Evolutionary conservation across 2,888 invertebrate species (phyloP), one percentile per base, ranked within the genome.

Genomic region (Rhagonycha fulva): DNA sequence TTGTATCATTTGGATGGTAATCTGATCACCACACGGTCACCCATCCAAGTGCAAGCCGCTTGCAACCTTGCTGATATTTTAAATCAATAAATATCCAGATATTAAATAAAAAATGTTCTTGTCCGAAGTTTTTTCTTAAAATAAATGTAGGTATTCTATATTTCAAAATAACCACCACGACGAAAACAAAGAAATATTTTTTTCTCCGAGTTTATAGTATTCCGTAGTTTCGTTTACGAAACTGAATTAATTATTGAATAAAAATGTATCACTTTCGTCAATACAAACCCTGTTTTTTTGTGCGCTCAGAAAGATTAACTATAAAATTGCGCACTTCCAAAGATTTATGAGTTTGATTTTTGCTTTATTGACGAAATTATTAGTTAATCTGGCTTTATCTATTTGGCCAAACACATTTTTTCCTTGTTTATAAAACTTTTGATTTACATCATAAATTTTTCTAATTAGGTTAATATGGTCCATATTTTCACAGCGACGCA

Each of bases 301-400:
- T 24, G 63, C 24, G 63, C 63, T 24, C 23, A 60, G 14, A 14
- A 67, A 72, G 71, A 72, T 72, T 72, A 71, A 66, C 67, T 72
- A 12, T 9, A 32, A 66, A 70, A 70, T 62, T 70, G 62, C 32
- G 68, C 63, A 62, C 66, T 30, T 30, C 67, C 12, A 28, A 62
- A 67, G 62, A 75, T 75, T 75, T 70, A 73, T 70, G 76, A 26
- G 73, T 74, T 74, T 76, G 76, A 76, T 74, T 76, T 71, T n/a
- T 26, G 71, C 71, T 76, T 68, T 70, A 67, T 73, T 62, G 62
- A 28, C 70, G 32, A 62, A 76, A 76, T 74, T 74, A 76, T 74
- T 60, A 47, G 26, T 19, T 76, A 76, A 76, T 74, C 71, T 73
- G 73, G 23, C 74, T 76, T 74, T 62, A 66, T 73, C 71, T 74